These are phyloP conservation scores for Equus quagga DNA, from an alignment of 2,113 vertebrate species.

Conservation along the genomic window DNA sequence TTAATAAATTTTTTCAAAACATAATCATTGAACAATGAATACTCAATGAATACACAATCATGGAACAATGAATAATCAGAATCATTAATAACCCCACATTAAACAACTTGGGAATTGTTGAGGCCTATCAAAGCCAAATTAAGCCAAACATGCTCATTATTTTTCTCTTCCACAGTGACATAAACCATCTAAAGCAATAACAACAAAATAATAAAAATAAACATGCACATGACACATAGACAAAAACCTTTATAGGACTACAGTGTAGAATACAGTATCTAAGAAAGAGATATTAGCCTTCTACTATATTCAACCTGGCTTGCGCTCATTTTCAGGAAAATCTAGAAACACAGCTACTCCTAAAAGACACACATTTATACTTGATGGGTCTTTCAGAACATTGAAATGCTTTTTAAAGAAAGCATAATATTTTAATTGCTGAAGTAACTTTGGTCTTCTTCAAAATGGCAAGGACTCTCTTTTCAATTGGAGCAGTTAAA, in stretches of 20 bases:
- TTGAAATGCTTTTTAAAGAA: constrained; percentile 28
- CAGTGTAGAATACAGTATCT: neutral
- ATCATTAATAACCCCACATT: neutral
- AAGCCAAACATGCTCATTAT: neutral
- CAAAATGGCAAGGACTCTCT: neutral
- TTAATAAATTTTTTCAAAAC: constrained; percentile 10
- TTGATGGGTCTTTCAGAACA: neutral
- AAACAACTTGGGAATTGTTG: neutral
- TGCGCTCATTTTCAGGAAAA: neutral
- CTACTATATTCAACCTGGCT: neutral
- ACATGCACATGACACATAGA: neutral
- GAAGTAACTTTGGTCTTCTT: neutral
- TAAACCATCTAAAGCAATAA: neutral
- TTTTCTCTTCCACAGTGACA: constrained; percentile 17
- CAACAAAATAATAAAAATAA: neutral
- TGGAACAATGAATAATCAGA: neutral
- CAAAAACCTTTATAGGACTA: neutral
- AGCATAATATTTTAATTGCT: neutral
- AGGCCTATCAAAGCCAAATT: neutral
- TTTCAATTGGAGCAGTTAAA: neutral
- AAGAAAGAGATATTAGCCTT: neutral
- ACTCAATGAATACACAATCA: neutral
- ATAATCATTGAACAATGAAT: neutral
- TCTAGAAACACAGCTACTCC: neutral
- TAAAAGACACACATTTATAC: neutral